A percentile compares a stretch with the other conserved stretches of the same genome.
Conservation (phyloP, 2,888 invertebrate genomes). For the Campoletis raptor region DNA sequence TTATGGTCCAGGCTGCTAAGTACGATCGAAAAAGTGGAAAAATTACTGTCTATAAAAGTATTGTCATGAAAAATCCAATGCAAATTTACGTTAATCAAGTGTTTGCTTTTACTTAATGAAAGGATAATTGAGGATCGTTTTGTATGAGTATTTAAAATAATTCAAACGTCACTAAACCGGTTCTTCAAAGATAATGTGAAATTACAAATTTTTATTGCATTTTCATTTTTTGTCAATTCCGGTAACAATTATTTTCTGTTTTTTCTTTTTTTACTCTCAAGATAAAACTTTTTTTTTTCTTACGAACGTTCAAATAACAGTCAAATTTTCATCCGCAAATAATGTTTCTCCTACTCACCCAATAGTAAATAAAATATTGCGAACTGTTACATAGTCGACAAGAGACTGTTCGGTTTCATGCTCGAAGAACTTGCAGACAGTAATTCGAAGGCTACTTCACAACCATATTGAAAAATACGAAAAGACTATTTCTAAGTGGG, state of each 20-base stretch:
- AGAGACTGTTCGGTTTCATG: constrained; percentile 68
- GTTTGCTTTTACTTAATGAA: not conserved
- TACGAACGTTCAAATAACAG: not conserved
- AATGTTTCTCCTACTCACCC: constrained; percentile 25
- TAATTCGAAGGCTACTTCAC: constrained; percentile 40
- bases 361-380: constrained; percentile 19
- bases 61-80: not conserved
- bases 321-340: not conserved
- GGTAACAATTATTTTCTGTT: not conserved
- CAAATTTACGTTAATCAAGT: not conserved
- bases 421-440: constrained; percentile 43
- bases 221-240: not conserved
- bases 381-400: constrained; percentile 55
- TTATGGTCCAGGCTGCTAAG: not conserved
- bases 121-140: not conserved
- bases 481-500: constrained; percentile 64
- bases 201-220: not conserved
- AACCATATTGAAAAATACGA: constrained; percentile 21
- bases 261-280: not conserved
- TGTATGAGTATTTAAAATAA: not conserved
- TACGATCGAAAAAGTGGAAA: not conserved
- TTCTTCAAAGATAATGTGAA: not conserved
- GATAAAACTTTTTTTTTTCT: not conserved
- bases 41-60: not conserved
- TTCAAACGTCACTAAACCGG: not conserved